Base-by-base conservation (phyloP, 64 coral and sea anemone genomes). In the Trachythela sp. region DNA sequence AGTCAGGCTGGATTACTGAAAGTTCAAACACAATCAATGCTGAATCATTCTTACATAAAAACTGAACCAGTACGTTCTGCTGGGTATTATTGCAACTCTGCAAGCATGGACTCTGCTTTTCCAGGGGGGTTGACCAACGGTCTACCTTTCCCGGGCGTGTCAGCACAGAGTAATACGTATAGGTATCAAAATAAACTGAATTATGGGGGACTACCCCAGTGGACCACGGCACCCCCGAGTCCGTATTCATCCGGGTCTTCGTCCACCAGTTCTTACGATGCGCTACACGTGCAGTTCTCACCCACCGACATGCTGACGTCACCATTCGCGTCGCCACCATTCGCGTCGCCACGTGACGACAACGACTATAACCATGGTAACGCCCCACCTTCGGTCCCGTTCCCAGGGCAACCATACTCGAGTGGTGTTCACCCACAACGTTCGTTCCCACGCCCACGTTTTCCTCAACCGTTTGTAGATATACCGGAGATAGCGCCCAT, bases 321-420 rank as follows among this genome's bases (percentile, higher is more conserved):
- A 80, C 75, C 75, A 39, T 80, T 80, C 37, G 75, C 75, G 75
- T 80, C 75, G 14, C 75, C 75, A 20, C 31, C 75, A 39, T 80
- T 80, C 37, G 75, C 75, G 75, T 80, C 75, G 14, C 75, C 75
- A 20, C 31, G 75, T 22, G 9, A 39, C 75, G 75, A 80, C 31
- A 2, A 37, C 10, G 75, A 39, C 9, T 17, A 37, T 35, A 18
- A 15, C 4, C 20, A 22, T 14, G 3, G 5, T 6, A n/a, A n/a
- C 20, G 59, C 59, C 59, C 34, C 20, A 11, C 15, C 30, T 22
- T 0, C 8, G 6, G 33, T 14, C 8, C 56, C 56, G 56, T 64
- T 24, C 26, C 17, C 56, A 26, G 75, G 75, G 0, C 75, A 35
- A 80, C 37, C 31, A 15, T 37, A 80, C 9, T 1, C 75, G 20